These are phyloP conservation scores for Oryzias woworae DNA, from an alignment of 2,113 vertebrate genomes.

Conservation along the genomic window DNA sequence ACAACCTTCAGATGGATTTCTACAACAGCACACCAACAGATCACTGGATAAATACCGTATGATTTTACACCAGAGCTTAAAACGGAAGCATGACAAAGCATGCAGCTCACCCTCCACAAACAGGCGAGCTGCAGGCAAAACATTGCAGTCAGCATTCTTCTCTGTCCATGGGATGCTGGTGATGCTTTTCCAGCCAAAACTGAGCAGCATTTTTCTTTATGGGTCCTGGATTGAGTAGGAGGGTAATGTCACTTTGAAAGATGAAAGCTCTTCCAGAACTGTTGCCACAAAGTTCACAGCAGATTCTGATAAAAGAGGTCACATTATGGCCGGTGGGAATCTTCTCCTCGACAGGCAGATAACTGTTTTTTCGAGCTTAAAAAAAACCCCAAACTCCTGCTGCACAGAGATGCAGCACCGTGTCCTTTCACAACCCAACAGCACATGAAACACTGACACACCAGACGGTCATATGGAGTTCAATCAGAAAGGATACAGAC, in stretches of 20 bases:
- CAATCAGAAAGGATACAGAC: too few relatives aligned
- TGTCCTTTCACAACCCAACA: too few relatives aligned
- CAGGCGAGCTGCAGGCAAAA: neutral
- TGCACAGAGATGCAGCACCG: too few relatives aligned
- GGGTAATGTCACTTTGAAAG: conserved; percentile 6
- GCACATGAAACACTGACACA: too few relatives aligned
- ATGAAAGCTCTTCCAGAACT: conserved; percentile 1
- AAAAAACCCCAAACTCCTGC: too few relatives aligned
- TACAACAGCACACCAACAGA: too few relatives aligned
- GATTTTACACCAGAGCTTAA: too few relatives aligned
- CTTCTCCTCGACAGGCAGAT: neutral
- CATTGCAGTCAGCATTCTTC: conserved; percentile 3
- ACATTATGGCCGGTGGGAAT: neutral
- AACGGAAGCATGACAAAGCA: too few relatives aligned
- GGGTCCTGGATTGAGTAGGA: neutral
- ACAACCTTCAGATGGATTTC: conserved; percentile 6
- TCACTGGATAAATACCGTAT: too few relatives aligned
- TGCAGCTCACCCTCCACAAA: neutral
- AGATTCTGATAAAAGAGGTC: neutral
- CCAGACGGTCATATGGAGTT: too few relatives aligned
- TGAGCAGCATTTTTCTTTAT: neutral
- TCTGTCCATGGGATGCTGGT: neutral
- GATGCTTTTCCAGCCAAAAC: neutral
- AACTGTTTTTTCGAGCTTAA: too few relatives aligned
- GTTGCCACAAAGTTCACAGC: neutral